Evolutionary conservation across 2,797 vertebrate species (phyloP).

Genomic region (Hozukius guyotensis): DNA sequence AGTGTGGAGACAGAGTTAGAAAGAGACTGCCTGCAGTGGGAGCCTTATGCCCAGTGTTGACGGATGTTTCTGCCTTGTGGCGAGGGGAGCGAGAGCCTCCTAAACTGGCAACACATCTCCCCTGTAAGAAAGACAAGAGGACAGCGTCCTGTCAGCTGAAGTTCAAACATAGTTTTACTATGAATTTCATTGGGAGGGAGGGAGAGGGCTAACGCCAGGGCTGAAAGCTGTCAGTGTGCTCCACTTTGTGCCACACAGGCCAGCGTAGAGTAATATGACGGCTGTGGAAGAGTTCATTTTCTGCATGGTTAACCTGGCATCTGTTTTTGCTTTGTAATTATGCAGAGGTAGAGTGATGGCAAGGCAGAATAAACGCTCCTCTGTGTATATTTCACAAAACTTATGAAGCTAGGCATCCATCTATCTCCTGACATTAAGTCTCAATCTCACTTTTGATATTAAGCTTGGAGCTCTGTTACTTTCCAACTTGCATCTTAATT

Average conservation of each 20-base stretch:
- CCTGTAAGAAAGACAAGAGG: constrained; percentile 44
- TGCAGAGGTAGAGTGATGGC: constrained; percentile 67
- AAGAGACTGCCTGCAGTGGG: constrained; percentile 27
- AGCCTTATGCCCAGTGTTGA: constrained; percentile 63
- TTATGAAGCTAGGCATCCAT: constrained; percentile 58
- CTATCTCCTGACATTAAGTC: constrained; percentile 41
- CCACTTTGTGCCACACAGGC: constrained; percentile 60
- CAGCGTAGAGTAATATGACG: constrained; percentile 52
- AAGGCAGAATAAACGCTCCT: constrained; percentile 65
- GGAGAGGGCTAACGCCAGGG: constrained; percentile 39
- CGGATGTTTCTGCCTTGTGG: constrained; percentile 66
- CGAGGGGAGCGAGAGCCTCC: constrained; percentile 29
- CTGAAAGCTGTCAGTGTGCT: constrained; percentile 60
- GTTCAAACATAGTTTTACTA: constrained; percentile 59
- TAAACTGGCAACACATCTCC: constrained; percentile 45
- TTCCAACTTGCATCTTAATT: constrained; percentile 66
- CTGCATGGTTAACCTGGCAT: constrained; percentile 82
- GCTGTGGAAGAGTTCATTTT: constrained; percentile 76
- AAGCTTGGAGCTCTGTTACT: constrained; percentile 40
- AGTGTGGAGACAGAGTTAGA: constrained; percentile 34
- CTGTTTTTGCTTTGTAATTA: constrained; percentile 79
- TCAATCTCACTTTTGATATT: constrained; percentile 42
- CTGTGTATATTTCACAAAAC: constrained; percentile 66
- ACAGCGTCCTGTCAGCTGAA: constrained; percentile 52
- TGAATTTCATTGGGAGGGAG: constrained; percentile 21